Percentiles rank a stretch among this genome's conserved stretches.
These are phyloP conservation scores for Drosophila neotestacea DNA, from an alignment of 2,888 invertebrate species.

Conservation along the genomic window DNA sequence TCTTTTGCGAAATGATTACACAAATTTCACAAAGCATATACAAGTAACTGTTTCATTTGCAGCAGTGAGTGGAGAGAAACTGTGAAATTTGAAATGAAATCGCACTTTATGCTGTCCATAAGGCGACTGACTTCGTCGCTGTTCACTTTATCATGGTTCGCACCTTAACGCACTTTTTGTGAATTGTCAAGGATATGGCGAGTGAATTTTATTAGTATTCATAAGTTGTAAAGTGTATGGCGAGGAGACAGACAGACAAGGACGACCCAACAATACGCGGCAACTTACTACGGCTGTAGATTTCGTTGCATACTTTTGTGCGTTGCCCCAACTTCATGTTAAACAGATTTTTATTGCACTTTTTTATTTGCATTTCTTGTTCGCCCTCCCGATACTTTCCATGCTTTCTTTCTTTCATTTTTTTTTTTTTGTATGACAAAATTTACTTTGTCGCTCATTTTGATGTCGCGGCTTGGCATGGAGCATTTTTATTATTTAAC, in stretches of 20 bases:
- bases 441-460: slow-evolving; percentile 67
- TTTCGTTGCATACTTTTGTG: slow-evolving; percentile 55
- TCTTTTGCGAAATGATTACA: slow-evolving; percentile 56
- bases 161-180: slow-evolving; percentile 69
- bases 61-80: slow-evolving; percentile 39
- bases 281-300: slow-evolving; percentile 41
- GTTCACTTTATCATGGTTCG: slow-evolving; percentile 57
- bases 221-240: slow-evolving; percentile 77
- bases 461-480: slow-evolving; percentile 28
- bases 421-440: slow-evolving; percentile 43
- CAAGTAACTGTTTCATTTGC: slow-evolving; percentile 33
- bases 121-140: slow-evolving; percentile 25
- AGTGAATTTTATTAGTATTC: slow-evolving; percentile 78
- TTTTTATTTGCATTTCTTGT: slow-evolving; percentile 67
- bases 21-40: slow-evolving; percentile 60
- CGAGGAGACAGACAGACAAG: slow-evolving; percentile 1
- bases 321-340: slow-evolving; percentile 64
- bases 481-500: slow-evolving; percentile 70
- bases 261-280: background rate
- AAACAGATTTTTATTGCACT: slow-evolving; percentile 80
- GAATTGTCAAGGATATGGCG: slow-evolving; percentile 65
- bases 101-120: slow-evolving; percentile 64
- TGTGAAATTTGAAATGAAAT: slow-evolving; percentile 70
- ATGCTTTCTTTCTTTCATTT: slow-evolving; percentile 17
- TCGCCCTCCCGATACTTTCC: slow-evolving; percentile 34